phyloP scores from a whole-genome alignment of 1,140 invertebrate species.

The Drosophila pandora region DNA sequence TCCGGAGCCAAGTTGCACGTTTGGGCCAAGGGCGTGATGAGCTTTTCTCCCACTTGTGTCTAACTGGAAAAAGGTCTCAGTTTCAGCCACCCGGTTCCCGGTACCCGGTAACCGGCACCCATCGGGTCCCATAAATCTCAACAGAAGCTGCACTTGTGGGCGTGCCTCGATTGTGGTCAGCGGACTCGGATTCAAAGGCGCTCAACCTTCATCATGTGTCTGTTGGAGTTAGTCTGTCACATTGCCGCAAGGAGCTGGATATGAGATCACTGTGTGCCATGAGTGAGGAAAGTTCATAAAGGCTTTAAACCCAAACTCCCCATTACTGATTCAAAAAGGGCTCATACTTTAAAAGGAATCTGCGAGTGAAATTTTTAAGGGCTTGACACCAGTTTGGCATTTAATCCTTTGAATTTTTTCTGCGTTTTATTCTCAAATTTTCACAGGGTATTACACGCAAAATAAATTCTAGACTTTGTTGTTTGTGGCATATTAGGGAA shows the following conservation, averaged over 20 bases:
- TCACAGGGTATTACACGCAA: not conserved
- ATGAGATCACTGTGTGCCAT: not conserved
- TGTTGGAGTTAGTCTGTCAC: slow-evolving; percentile 34
- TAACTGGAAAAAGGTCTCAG: slow-evolving; percentile 36
- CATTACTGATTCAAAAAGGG: slow-evolving; percentile 10
- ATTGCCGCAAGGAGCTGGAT: slow-evolving; percentile 16
- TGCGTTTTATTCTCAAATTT: no score
- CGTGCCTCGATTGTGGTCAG: slow-evolving; percentile 52
- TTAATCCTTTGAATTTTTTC: no score
- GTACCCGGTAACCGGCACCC: slow-evolving; percentile 13
- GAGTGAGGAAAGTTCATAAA: not conserved
- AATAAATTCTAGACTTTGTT: not conserved
- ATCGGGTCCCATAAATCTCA: slow-evolving; percentile 57
- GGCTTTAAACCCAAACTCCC: not conserved
- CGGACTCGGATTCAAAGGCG: slow-evolving; percentile 32
- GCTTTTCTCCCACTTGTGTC: slow-evolving; percentile 13
- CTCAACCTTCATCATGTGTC: slow-evolving; percentile 51
- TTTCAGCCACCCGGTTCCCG: slow-evolving; percentile 7
- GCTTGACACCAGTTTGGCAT: no score
- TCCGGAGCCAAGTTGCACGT: slow-evolving; percentile 57
- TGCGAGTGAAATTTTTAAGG: slow-evolving; percentile 18
- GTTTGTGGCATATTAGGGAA: not conserved
- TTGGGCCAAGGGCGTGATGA: slow-evolving; percentile 59
- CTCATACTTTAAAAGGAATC: slow-evolving; percentile 8
- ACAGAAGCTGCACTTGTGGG: slow-evolving; percentile 19